Evolutionary conservation across 2,797 vertebrate genomes (phyloP), one percentile per base, ranked within the genome.

Genomic region (Craterocephalus amniculus): DNA sequence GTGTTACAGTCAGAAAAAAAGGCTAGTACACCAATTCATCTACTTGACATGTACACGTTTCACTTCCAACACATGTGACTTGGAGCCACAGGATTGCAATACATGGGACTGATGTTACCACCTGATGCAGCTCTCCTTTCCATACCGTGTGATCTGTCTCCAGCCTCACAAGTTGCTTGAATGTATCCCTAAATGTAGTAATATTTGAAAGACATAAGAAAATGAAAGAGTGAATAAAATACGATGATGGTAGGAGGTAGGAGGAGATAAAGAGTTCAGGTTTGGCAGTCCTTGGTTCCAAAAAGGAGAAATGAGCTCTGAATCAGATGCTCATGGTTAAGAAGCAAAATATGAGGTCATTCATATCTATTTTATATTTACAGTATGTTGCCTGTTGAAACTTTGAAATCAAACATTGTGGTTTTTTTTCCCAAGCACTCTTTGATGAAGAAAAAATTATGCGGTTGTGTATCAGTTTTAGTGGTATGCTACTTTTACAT

Each of bases 21-120:
- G 22, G 22, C 4, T 13, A 26, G 49, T 52, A 26, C 49, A 52
- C 49, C 49, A 52, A 52, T 52, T 52, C 49, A 52, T 52, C 49
- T 26, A 12, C n/a, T 52, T 52, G 49, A 52, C 49, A 52, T 52
- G 49, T 26, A 52, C 49, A 52, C 49, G 6, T 52, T 52, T 26
- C 49, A 52, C 49, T 26, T 52, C 18, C 49, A 26, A 14, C 49
- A n/a, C 48, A 22, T 49, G 48, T 49, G 48, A 52, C 49, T 52
- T 26, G 24, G 49, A 26, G 24, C 49, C 49, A 26, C 24, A 13
- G 49, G 49, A 52, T 13, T 52, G 49, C 12, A 26, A 52, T 52
- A 52, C 11, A 52, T 52, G 12, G 24, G 49, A 52, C 24, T 12
- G 49, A 52, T 52, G 49, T 3, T 52, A 14, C 49, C 24, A 26